Evolutionary conservation across 2,113 vertebrate species (phyloP), one percentile per base, ranked within the genome.

Genomic region (Rhinopomastus cyanomelas): DNA sequence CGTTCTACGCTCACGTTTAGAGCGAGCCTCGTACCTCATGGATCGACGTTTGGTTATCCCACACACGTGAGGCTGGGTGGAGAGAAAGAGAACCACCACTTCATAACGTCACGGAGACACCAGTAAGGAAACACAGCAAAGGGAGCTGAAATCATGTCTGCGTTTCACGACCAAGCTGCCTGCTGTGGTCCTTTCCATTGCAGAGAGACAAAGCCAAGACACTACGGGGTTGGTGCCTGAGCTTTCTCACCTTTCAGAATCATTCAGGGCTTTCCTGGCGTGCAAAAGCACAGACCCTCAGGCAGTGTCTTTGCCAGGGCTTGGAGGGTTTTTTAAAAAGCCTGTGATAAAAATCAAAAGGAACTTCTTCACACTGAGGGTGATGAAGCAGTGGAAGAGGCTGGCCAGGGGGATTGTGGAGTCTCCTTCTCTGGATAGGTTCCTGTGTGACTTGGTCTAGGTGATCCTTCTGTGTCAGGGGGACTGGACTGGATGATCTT

Each of bases 41-140:
- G 39, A 14, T 32, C 32, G 81, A 2, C 0, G 0, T 49, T 29
- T 83, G 32, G 51, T 10, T 78, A 53, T 52, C n/a, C 1, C 2
- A 60, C n/a, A 48, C 30, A 11, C 3, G 14, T 10, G 42, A 27
- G 11, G 23, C 27, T 37, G 30, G 25, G 46, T 57, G 53, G 34
- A 88, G 36, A 29, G 62, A 62, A 91, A 34, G 37, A 34, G 46
- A 88, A 26, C 25, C 57, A 59, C 21, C 72, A 19, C 8, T 51
- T 85, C 68, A 11, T 49, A 56, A 62, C 2, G 1, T 52, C n/a
- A 48, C 57, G 3, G 39, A 42, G 52, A 27, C 44, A 75, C 21
- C 81, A 92, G 81, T 62, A 81, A 68, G 32, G 22, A 92, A 92
- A 86, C 46, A 6, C 46, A 65, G 29, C 64, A 84, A 81, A 88